A percentile compares a stretch with the other conserved stretches of the same genome.
phyloP scores from a whole-genome alignment of 2,113 vertebrate species.

The Rhea americana region DNA sequence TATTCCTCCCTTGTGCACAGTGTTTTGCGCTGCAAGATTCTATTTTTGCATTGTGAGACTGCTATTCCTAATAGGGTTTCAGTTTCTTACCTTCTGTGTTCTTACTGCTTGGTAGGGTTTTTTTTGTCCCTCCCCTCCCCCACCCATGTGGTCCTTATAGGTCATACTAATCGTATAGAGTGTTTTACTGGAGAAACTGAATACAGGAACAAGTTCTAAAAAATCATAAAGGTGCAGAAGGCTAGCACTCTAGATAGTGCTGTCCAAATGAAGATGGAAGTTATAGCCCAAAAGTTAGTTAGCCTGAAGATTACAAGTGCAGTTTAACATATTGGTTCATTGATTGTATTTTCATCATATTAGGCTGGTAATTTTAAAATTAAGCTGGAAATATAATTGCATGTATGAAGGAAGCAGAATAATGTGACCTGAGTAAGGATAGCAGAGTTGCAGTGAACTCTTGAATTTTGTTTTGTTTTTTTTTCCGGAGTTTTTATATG shows the following conservation, averaged over 20 bases:
- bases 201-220: neutral
- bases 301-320: neutral
- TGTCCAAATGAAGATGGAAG: neutral
- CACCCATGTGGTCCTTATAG: neutral
- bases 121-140: neutral
- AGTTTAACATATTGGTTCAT: neutral
- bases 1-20: conserved; percentile 3
- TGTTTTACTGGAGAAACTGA: neutral
- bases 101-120: neutral
- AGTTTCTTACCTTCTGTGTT: neutral
- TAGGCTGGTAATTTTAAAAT: neutral
- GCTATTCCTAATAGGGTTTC: neutral
- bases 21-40: neutral
- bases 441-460: neutral
- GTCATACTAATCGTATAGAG: neutral
- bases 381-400: neutral
- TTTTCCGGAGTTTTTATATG: neutral
- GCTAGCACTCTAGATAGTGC: neutral
- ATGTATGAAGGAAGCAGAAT: neutral
- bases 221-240: neutral
- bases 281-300: neutral
- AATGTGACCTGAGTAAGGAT: neutral
- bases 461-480: neutral
- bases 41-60: neutral
- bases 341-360: neutral